Evolutionary conservation across 2,888 invertebrate species (phyloP).

Genomic region (Xestia xanthographa): DNA sequence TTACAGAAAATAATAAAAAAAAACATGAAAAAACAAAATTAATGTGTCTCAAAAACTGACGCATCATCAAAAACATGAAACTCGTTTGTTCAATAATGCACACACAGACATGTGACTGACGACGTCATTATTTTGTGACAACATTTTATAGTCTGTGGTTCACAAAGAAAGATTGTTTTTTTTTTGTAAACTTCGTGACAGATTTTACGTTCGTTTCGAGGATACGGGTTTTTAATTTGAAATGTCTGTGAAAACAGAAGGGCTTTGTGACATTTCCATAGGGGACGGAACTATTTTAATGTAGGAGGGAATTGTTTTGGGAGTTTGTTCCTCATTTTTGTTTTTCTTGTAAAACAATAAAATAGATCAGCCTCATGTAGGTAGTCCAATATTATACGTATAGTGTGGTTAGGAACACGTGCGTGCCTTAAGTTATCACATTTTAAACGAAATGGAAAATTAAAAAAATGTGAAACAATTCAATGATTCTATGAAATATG

Average conservation of each 20-base stretch:
- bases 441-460: neutral
- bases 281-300: neutral
- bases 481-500: neutral
- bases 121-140: slow-evolving; percentile 46
- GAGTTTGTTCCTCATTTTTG: neutral
- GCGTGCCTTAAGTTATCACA: neutral
- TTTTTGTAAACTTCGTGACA: slow-evolving; percentile 46
- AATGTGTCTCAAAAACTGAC: slow-evolving; percentile 33
- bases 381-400: neutral
- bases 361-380: neutral
- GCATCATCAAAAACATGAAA: slow-evolving; percentile 18
- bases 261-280: slow-evolving; percentile 12
- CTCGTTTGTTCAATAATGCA: slow-evolving; percentile 70
- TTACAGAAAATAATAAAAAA: neutral
- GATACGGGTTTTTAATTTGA: slow-evolving; percentile 56
- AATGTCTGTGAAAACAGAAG: slow-evolving; percentile 39
- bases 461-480: neutral
- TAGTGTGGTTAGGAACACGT: neutral
- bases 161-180: slow-evolving; percentile 44
- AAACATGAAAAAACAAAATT: neutral
- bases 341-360: neutral
- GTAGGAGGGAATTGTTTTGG: neutral
- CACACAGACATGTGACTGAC: slow-evolving; percentile 32
- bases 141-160: slow-evolving; percentile 51
- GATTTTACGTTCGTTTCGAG: slow-evolving; percentile 28